Evolutionary conservation across 2,113 vertebrate genomes (phyloP), one percentile per base, ranked within the genome.

Genomic region (Austrofundulus limnaeus): DNA sequence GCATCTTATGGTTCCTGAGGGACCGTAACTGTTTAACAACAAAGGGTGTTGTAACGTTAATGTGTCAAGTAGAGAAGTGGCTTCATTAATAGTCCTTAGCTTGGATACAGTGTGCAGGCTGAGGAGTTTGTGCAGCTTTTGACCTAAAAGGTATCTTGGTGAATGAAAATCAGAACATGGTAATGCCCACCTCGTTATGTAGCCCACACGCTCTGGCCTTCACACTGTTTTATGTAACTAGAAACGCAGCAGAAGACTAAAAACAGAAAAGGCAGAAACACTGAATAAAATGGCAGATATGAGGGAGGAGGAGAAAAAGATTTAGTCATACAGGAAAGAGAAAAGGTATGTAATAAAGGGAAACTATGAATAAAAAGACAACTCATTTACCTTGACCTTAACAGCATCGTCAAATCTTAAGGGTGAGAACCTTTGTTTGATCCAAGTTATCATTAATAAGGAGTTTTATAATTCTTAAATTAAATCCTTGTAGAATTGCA

Each of bases 101-200:
- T 51, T 53, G 62, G 61, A 75, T 74, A 84, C 58, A 34, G 0
- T 57, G 61, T 66, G 67, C 71, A 60, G 59, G 66, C 59, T 85
- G 73, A 78, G 66, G 70, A 70, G 47, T 71, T 81, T 66, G 66
- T 53, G 23, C 45, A 56, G 62, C 49, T 50, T 70, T 67, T 80
- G 78, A 82, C 81, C 80, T 85, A 68, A 61, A 65, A 83, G 66
- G 55, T 52, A 85, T 65, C 66, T 78, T 51, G 28, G 76, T 87
- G 84, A 85, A 89, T 87, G 80, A 81, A 80, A 81, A 83, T 88
- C 83, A 52, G 58, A 75, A 86, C 81, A 76, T 71, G 69, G 37
- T 19, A 55, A 71, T 62, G 78, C 67, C 75, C 75, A 84, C 83
- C 69, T 84, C 79, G 80, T 77, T 54, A 39, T 1, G 19, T 70